A percentile compares a stretch with the other conserved stretches of the same genome.
phyloP scores from a whole-genome alignment of 2,113 vertebrate species.

The Irena cyanogastra region DNA sequence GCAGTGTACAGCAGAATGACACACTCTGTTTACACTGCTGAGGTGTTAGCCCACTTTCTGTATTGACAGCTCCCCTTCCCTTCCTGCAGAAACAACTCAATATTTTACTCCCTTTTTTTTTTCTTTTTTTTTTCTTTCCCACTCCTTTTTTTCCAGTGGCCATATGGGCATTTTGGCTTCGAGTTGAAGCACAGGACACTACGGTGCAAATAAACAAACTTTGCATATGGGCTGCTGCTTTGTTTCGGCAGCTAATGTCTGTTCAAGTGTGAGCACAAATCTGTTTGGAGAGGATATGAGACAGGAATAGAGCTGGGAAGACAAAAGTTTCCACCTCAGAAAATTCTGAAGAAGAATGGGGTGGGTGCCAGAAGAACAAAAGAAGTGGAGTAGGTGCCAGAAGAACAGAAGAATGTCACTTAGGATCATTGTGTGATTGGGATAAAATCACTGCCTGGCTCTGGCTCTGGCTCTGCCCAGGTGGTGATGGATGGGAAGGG shows the following conservation, averaged over 20 bases:
- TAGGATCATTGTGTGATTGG: neutral
- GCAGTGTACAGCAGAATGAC: neutral
- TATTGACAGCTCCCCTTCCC: neutral
- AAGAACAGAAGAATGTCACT: neutral
- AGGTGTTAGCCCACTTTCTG: neutral
- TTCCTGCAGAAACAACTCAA: neutral
- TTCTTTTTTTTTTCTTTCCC: neutral
- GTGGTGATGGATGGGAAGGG: neutral
- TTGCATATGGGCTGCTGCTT: conserved; percentile 46
- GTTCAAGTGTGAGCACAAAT: conserved; percentile 21
- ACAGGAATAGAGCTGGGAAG: neutral
- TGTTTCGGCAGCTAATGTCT: conserved; percentile 1
- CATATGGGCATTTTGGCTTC: conserved; percentile 50
- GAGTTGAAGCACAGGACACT: conserved; percentile 11
- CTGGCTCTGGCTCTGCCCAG: neutral
- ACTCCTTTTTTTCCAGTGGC: neutral
- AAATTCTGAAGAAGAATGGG: neutral
- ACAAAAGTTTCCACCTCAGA: neutral
- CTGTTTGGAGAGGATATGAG: neutral
- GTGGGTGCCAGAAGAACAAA: neutral
- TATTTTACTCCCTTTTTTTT: neutral
- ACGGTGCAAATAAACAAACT: conserved; percentile 40
- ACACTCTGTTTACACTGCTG: neutral
- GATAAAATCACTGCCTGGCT: neutral
- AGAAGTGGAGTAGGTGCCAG: neutral